Evolutionary conservation across 2,113 vertebrate species (phyloP).

Genomic region (Numida meleagris): DNA sequence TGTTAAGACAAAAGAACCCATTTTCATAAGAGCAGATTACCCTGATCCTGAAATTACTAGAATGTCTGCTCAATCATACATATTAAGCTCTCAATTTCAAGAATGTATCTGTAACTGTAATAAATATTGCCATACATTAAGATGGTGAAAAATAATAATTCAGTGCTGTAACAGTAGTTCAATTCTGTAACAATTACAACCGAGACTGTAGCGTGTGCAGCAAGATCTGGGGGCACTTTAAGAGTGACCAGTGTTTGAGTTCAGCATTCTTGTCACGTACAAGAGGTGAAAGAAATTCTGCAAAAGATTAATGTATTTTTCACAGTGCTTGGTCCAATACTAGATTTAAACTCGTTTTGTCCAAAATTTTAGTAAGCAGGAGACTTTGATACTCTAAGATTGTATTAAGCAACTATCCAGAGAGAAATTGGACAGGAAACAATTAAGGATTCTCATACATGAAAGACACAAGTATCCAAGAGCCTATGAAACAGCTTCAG

Average conservation of each 20-base stretch:
- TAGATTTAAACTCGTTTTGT: no score
- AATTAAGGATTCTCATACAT: no score
- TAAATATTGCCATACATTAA: neutral
- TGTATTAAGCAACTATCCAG: no score
- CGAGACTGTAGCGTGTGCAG: neutral
- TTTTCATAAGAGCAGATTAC: neutral
- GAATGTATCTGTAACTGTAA: neutral
- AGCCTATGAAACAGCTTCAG: no score
- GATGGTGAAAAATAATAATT: neutral
- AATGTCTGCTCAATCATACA: neutral
- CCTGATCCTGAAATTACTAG: neutral
- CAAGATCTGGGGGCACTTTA: neutral
- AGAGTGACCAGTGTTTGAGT: neutral
- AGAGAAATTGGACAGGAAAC: no score
- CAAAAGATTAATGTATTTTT: no score
- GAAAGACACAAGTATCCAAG: no score
- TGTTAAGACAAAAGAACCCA: neutral
- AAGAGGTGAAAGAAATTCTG: no score
- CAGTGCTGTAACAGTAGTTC: neutral
- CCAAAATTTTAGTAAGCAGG: no score
- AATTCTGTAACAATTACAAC: no score
- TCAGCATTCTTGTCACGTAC: neutral
- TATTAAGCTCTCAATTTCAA: neutral
- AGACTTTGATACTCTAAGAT: no score
- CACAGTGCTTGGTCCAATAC: no score